Base-by-base conservation (phyloP, 2,888 invertebrate genomes). In the Stramonita haemastoma region DNA sequence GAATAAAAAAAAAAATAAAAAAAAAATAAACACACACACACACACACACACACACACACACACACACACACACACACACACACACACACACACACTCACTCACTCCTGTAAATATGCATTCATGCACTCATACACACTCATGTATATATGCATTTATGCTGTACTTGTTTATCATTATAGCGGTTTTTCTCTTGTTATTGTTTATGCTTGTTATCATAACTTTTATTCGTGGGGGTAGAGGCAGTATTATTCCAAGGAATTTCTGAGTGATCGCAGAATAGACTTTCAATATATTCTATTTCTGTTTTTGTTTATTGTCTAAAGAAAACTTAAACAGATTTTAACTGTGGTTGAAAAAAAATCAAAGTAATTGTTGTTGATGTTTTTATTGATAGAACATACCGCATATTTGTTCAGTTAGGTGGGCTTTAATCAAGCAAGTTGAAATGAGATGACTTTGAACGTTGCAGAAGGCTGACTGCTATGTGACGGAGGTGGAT, bases 401-500 rank as follows among this genome's bases (percentile, higher is more conserved):
- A 46, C 46, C 8, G 46, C 46, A 46, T 60, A 60, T 66, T 22
- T 66, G 26, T 66, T 66, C 19, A 22, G 2, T 17, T 13, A 13
- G 17, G 26, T 66, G 66, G 17, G 26, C 2, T 26, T 60, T 11
- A 60, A 60, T 19, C 19, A 46, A 46, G 46, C 46, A 46, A 2
- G 2, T 5, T 46, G 8, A 46, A 46, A 8, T 46, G 4, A 46
- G 8, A 46, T 46, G 46, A 46, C 46, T 46, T 46, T 46, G 2
- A 46, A 46, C 36, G 60, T 29, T 29, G 26, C 81, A 86, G 81
- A 56, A 89, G 89, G 86, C 79, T 5, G 13, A 26, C 13, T 89
- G 87, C 73, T 87, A 87, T 57, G 46, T n/a, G 19, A 87, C 36
- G 57, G 79, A 11, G 36, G 46, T 85, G 94, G 95, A 91, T 36